Evolutionary conservation across 2,797 vertebrate genomes (phyloP).

Genomic region (Huso huso): DNA sequence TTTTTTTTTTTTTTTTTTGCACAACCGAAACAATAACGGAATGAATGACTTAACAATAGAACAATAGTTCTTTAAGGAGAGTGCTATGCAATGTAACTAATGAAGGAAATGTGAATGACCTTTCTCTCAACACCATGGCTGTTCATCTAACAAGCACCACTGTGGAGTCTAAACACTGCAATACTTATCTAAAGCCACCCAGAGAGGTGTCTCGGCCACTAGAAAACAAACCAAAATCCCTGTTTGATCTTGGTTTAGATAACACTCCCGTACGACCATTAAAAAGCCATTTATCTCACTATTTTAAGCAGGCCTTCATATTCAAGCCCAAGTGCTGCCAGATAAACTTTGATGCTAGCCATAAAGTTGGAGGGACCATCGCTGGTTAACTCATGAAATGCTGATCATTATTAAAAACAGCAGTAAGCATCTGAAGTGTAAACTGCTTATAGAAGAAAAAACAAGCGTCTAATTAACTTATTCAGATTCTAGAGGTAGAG

Average conservation of each 20-base stretch:
- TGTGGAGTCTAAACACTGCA: conserved; percentile 33
- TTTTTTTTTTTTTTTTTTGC: neutral
- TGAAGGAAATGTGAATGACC: conserved; percentile 24
- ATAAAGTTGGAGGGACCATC: conserved; percentile 25
- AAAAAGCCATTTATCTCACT: conserved; percentile 51
- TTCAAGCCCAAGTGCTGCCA: conserved; percentile 40
- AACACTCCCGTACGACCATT: conserved; percentile 44
- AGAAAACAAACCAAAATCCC: conserved; percentile 30
- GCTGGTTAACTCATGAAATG: conserved; percentile 45
- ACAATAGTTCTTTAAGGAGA: conserved; percentile 14
- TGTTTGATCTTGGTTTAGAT: conserved; percentile 31
- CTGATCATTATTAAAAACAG: conserved; percentile 13
- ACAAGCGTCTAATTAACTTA: neutral
- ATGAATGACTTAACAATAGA: conserved; percentile 33
- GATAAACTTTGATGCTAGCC: conserved; percentile 28
- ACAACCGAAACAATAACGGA: conserved; percentile 6
- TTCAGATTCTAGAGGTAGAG: neutral
- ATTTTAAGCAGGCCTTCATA: conserved; percentile 45
- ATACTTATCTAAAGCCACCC: conserved; percentile 28
- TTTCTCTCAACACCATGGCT: conserved; percentile 28
- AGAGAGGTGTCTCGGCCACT: conserved; percentile 37
- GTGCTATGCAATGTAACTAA: conserved; percentile 13
- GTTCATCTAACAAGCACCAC: conserved; percentile 21
- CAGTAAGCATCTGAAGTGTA: conserved; percentile 8
- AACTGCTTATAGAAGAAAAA: conserved; percentile 5